These are phyloP conservation scores for Strigamia crassipes DNA, from an alignment of 2,888 invertebrate species.

Conservation along the genomic window DNA sequence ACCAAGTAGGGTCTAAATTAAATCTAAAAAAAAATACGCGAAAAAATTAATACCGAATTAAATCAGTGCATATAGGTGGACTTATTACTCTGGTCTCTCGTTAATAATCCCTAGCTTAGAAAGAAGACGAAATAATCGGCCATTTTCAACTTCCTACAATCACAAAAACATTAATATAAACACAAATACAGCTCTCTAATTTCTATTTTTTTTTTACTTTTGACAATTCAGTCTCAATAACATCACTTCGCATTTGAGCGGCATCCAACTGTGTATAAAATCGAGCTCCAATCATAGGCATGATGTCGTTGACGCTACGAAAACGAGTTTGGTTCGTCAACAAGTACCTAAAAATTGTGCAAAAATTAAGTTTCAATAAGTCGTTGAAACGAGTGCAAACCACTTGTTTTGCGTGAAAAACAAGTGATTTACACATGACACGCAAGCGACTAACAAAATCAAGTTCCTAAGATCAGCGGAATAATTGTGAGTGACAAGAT, in stretches of 20 bases:
- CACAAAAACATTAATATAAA: not conserved
- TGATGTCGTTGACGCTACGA: constrained; percentile 89
- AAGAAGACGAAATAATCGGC: constrained; percentile 85
- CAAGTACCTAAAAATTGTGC: constrained; percentile 67
- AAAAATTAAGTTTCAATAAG: not conserved
- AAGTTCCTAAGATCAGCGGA: constrained; percentile 93
- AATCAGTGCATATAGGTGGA: not conserved
- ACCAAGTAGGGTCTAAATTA: constrained; percentile 91
- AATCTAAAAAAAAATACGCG: constrained; percentile 64
- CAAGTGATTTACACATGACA: not conserved
- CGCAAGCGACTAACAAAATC: constrained; percentile 70
- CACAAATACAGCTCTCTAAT: too few relatives aligned
- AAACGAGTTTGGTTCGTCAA: constrained; percentile 64
- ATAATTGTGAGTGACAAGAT: constrained; percentile 85
- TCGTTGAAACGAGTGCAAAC: too few relatives aligned
- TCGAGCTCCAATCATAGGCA: constrained; percentile 98
- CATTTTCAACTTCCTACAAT: constrained; percentile 84
- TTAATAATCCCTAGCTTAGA: constrained; percentile 92
- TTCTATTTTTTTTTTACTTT: constrained; percentile 60
- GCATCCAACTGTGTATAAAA: constrained; percentile 96
- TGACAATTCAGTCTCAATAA: constrained; percentile 85
- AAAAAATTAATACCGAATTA: not conserved
- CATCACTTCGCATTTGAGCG: constrained; percentile 82
- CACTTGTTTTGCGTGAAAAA: not conserved
- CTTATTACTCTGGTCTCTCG: constrained; percentile 86